phyloP scores from a whole-genome alignment of 35 echinoderm and acorn worm genomes.

The Hemicentrotus pulcherrimus region DNA sequence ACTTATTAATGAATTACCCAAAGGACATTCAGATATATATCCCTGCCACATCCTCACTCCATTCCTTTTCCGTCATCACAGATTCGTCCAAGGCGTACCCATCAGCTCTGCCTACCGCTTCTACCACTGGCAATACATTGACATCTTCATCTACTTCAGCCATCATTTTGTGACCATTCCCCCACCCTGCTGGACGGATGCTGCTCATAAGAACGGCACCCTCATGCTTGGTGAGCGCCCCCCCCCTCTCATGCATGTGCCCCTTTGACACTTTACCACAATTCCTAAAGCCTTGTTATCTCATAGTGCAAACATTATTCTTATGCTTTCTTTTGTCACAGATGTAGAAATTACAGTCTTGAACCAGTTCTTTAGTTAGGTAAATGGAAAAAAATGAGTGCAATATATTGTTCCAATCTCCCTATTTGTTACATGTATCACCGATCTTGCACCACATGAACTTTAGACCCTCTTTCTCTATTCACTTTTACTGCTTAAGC shows the following conservation, averaged over 20 bases:
- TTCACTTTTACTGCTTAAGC: no score
- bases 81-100: constrained; percentile 89
- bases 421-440: no score
- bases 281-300: background rate
- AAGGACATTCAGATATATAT: no score
- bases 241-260: background rate
- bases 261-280: background rate
- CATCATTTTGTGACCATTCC: constrained; percentile 95
- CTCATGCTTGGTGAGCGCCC: constrained; percentile 78
- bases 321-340: no score
- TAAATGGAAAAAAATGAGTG: no score
- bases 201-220: constrained; percentile 93
- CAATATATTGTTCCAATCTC: no score
- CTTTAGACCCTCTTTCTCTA: no score
- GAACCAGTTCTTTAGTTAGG: no score
- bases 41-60: background rate
- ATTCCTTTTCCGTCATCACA: constrained; percentile 40
- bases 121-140: constrained; percentile 97
- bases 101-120: constrained; percentile 76
- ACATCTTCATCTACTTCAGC: constrained; percentile 97
- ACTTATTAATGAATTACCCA: no score
- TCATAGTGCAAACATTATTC: background rate
- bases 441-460: no score
- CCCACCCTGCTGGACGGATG: constrained; percentile 94
- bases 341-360: no score